Base-by-base conservation (phyloP, 2,888 invertebrate species). In the Drosophila barbarae region DNA sequence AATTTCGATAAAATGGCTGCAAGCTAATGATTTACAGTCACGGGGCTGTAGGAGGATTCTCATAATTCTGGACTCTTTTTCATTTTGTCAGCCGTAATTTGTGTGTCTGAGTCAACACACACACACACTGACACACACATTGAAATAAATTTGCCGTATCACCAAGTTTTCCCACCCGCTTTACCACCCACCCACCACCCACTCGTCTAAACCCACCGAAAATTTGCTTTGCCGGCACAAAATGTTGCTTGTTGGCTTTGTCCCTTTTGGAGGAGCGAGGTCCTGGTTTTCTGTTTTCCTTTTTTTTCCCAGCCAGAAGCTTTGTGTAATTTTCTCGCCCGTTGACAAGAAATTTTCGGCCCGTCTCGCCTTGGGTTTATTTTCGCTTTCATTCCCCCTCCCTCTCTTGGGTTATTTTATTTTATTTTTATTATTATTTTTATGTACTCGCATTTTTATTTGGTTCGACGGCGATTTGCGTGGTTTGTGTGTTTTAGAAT, bases 401-500 rank as follows among this genome's bases (percentile, higher is more conserved):
- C 30, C 15, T n/a, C 23, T 52, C 44, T 18, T 38, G 51, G 46
- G 28, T 26, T 47, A 51, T 55, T 55, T 68, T 41, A 49, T 58
- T 39, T 68, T 70, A 69, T 63, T 66, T 54, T 77, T 82, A 73
- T 77, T 76, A 69, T 79, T 84, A 81, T 77, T 77, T 84, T 84
- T 84, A 84, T 84, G 78, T 81, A 84, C 71, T 81, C 68, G 71
- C 68, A 77, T 77, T 76, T 76, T 81, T 78, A 72, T 82, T 68
- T 74, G 66, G 30, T 60, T 72, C 63, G 50, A 57, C 71, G 68
- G 67, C 65, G 71, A 73, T 75, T 69, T 76, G 66, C 67, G 72
- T 77, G 74, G 69, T 74, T 80, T 84, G 77, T 85, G 72, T 74
- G 77, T 79, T 84, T 84, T 84, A 73, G 73, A 74, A 75, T 82